Evolutionary conservation across 2,888 invertebrate species (phyloP).

Genomic region (Standfussiana lucernea): DNA sequence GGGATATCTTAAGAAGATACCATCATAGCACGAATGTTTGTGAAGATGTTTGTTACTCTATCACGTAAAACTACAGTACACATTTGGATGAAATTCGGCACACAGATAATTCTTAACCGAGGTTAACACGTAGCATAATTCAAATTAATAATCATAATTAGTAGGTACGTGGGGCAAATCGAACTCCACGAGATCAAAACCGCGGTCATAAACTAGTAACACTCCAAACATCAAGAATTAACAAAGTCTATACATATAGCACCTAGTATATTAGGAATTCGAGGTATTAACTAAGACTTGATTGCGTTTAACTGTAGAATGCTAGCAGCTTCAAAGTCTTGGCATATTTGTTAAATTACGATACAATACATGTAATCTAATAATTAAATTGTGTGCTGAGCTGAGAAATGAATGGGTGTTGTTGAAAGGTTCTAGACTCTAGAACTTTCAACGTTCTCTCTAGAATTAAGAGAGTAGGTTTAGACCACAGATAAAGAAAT

Average conservation of each 20-base stretch:
- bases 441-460: background rate
- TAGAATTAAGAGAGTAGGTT: background rate
- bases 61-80: background rate
- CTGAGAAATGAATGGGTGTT: background rate
- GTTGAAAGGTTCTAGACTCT: background rate
- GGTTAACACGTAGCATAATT: background rate
- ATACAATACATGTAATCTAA: background rate
- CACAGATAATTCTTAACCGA: background rate
- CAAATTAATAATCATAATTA: no score
- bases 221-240: background rate
- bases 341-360: background rate
- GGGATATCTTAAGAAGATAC: no score
- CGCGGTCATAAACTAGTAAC: background rate
- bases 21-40: background rate
- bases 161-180: no score
- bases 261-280: background rate
- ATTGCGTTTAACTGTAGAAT: background rate
- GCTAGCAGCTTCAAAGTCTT: slow-evolving; percentile 1
- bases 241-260: background rate
- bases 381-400: background rate
- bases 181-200: background rate
- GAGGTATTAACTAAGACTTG: background rate
- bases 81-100: background rate
- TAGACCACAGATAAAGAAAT: background rate
- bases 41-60: background rate